Evolutionary conservation across 2,888 invertebrate species (phyloP).

Genomic region (Sarcophaga rosellei): DNA sequence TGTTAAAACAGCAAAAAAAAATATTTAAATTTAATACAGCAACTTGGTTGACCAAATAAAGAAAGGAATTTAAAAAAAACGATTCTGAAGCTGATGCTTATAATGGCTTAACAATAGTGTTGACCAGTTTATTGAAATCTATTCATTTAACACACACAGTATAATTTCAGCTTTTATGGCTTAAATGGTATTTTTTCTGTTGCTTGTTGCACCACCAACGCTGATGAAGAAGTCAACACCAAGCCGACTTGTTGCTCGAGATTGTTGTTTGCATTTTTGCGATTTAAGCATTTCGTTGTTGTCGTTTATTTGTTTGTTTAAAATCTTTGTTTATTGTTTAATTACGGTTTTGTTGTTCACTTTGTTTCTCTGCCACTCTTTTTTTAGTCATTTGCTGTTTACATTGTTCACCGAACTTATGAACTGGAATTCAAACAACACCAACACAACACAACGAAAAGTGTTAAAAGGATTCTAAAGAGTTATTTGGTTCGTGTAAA

Average conservation of each 20-base stretch:
- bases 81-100: conserved; percentile 16
- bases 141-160: conserved; percentile 39
- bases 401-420: conserved; percentile 48
- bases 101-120: conserved; percentile 41
- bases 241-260: conserved; percentile 41
- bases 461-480: not conserved
- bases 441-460: not conserved
- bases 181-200: conserved; percentile 54
- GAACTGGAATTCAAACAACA: conserved; percentile 49
- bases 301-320: conserved; percentile 17
- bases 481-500: conserved; percentile 22
- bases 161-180: conserved; percentile 53
- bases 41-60: conserved; percentile 1
- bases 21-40: not conserved
- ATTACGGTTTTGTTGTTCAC: conserved; percentile 56
- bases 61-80: not conserved
- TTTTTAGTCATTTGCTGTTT: not conserved
- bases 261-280: conserved; percentile 41
- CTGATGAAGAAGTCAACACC: conserved; percentile 58
- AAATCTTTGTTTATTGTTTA: conserved; percentile 51
- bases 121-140: conserved; percentile 19
- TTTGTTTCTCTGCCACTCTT: not conserved
- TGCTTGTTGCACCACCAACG: conserved; percentile 25
- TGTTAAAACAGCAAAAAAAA: conserved; percentile 11
- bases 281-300: conserved; percentile 4